Conservation (phyloP, 2,888 invertebrate genomes). For the Encarsia formosa region DNA sequence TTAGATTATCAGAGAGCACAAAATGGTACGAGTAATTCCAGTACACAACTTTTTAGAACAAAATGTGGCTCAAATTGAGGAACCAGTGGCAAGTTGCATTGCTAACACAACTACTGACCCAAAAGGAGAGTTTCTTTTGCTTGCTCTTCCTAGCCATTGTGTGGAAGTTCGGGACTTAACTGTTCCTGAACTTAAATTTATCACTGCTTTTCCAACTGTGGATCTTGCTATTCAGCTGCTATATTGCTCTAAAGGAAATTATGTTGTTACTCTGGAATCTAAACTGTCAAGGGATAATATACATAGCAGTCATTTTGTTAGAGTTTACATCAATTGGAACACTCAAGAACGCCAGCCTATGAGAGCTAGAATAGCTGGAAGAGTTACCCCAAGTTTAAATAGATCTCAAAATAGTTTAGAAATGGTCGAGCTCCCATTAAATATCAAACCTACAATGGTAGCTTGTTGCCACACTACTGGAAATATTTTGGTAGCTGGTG, state of each 20-base stretch:
- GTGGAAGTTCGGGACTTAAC: slow-evolving; percentile 59
- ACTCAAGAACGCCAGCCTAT: slow-evolving; percentile 55
- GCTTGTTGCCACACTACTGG: slow-evolving; percentile 61
- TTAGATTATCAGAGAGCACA: neutral
- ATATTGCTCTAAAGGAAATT: slow-evolving; percentile 68
- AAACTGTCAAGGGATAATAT: slow-evolving; percentile 49
- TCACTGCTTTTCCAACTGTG: slow-evolving; percentile 69
- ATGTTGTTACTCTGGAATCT: slow-evolving; percentile 63
- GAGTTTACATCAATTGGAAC: slow-evolving; percentile 74
- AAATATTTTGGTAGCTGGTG: slow-evolving; percentile 51
- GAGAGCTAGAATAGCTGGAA: slow-evolving; percentile 69
- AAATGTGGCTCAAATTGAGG: slow-evolving; percentile 62
- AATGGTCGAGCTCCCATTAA: slow-evolving; percentile 70
- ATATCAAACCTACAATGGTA: slow-evolving; percentile 58
- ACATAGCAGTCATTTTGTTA: slow-evolving; percentile 57
- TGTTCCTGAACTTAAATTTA: slow-evolving; percentile 46
- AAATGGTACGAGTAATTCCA: slow-evolving; percentile 66
- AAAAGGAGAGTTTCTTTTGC: slow-evolving; percentile 54
- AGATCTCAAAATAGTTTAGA: slow-evolving; percentile 62
- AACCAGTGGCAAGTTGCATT: slow-evolving; percentile 63
- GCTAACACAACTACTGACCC: slow-evolving; percentile 49
- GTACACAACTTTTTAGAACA: slow-evolving; percentile 67
- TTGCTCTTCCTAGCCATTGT: slow-evolving; percentile 60
- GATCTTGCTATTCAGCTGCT: slow-evolving; percentile 65
- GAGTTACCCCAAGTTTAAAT: slow-evolving; percentile 68